Percentiles rank a stretch among this genome's conserved stretches.
These are phyloP conservation scores for Coelopa pilipes DNA, from an alignment of 2,888 invertebrate genomes.

Conservation along the genomic window DNA sequence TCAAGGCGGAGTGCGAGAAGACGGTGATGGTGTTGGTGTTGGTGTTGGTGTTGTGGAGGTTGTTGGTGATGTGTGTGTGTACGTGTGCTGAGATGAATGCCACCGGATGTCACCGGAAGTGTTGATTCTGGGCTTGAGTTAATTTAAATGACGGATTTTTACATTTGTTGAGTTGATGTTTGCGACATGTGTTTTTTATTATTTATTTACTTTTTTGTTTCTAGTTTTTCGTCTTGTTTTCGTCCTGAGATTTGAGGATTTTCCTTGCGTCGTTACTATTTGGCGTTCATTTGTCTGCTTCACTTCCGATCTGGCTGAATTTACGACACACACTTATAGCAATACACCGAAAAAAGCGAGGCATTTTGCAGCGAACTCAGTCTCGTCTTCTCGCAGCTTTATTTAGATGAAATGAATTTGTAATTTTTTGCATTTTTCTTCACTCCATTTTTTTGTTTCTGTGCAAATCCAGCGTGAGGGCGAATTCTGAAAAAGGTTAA, in stretches of 20 bases:
- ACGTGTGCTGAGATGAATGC: not conserved
- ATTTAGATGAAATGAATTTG: not conserved
- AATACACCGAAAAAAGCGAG: not conserved
- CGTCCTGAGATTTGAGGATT: conserved; percentile 1
- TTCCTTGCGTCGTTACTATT: not conserved
- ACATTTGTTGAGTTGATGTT: not conserved
- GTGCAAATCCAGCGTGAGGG: too few species aligned
- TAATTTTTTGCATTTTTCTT: not conserved
- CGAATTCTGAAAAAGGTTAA: too few species aligned
- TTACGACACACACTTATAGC: not conserved
- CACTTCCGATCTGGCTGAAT: conserved; percentile 21
- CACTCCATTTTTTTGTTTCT: not conserved
- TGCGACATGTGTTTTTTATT: not conserved
- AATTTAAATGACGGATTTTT: conserved; percentile 1
- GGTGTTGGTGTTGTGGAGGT: not conserved
- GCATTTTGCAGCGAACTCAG: not conserved
- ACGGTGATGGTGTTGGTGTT: not conserved
- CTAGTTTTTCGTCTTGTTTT: not conserved
- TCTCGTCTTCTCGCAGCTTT: not conserved
- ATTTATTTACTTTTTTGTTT: not conserved
- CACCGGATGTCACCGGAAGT: conserved; percentile 32
- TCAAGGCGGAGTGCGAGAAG: too few species aligned
- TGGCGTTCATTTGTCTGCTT: conserved; percentile 5
- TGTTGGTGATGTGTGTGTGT: not conserved
- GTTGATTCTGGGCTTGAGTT: conserved; percentile 8